Evolutionary conservation across 2,888 invertebrate genomes (phyloP).

Genomic region (Scelioninae gen. 1): DNA sequence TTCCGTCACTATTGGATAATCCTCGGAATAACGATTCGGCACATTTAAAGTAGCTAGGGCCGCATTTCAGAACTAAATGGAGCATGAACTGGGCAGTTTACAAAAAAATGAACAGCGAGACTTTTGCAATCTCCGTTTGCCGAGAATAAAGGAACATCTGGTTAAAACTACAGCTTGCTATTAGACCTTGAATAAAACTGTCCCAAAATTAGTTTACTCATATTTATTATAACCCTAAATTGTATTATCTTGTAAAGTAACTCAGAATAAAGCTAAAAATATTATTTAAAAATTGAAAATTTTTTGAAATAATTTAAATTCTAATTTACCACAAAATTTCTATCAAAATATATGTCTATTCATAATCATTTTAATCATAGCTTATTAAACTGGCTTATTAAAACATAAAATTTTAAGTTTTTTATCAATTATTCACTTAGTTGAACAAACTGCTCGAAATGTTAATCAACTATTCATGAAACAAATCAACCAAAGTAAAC

Average conservation of each 20-base stretch:
- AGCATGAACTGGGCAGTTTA: constrained; percentile 59
- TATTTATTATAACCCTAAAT: constrained; percentile 11
- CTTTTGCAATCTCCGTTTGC: constrained; percentile 49
- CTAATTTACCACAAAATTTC: too few relatives aligned
- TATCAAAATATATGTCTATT: too few relatives aligned
- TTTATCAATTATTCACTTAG: too few relatives aligned
- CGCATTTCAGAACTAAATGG: constrained; percentile 56
- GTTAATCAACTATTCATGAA: too few relatives aligned
- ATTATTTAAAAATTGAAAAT: too few relatives aligned
- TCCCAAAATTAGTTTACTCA: constrained; percentile 34
- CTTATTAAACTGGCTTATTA: too few relatives aligned
- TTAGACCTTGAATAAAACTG: constrained; percentile 12
- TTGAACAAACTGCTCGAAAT: too few relatives aligned
- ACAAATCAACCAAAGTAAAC: too few relatives aligned
- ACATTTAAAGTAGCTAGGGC: constrained; percentile 59
- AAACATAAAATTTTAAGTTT: too few relatives aligned
- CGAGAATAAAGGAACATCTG: constrained; percentile 60
- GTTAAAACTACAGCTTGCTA: constrained; percentile 50
- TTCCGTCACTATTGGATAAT: constrained; percentile 66
- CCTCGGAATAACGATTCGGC: constrained; percentile 62
- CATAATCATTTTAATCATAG: too few relatives aligned
- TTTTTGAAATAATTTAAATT: too few relatives aligned
- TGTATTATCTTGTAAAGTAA: not conserved
- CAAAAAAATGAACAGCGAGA: constrained; percentile 54
- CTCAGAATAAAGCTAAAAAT: too few relatives aligned